Percentiles rank a stretch among this genome's conserved stretches.
Conservation (phyloP, 37 sponge, comb jelly and placozoan genomes). For the Theonella swinhoei region DNA sequence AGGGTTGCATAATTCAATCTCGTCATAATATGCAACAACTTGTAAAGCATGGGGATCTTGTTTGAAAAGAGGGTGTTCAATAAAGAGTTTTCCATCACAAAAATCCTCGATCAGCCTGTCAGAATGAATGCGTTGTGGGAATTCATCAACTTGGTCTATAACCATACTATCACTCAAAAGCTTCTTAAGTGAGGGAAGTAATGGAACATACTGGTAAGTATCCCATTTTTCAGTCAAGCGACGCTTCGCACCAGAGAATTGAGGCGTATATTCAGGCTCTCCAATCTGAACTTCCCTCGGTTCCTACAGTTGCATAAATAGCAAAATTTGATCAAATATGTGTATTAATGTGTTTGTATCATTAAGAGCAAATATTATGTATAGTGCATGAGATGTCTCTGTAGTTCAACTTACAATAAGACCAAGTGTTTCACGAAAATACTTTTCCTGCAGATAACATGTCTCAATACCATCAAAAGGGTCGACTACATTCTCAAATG, state of each 20-base stretch:
- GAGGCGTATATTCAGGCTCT: constrained; percentile 6
- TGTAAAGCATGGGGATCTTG: constrained; percentile 36
- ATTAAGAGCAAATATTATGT: background rate
- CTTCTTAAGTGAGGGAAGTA: background rate
- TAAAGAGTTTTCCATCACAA: constrained; percentile 37
- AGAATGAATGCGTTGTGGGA: background rate
- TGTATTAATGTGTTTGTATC: background rate
- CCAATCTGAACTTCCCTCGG: constrained; percentile 32
- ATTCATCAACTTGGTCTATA: constrained; percentile 7
- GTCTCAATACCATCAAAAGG: constrained; percentile 32
- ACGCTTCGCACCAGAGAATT: constrained; percentile 33
- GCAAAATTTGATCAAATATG: too few relatives aligned
- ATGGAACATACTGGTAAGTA: constrained; percentile 46
- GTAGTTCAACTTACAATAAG: background rate
- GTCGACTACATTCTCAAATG: background rate
- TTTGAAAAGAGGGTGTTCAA: constrained; percentile 18
- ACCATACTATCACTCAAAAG: constrained; percentile 21
- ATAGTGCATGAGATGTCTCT: background rate
- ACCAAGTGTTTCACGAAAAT: constrained; percentile 1
- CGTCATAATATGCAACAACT: constrained; percentile 56
- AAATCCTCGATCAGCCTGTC: constrained; percentile 30
- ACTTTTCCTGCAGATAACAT: constrained; percentile 19
- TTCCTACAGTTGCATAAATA: constrained; percentile 14
- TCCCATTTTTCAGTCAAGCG: constrained; percentile 8
- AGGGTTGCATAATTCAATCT: constrained; percentile 45